Base-by-base conservation (phyloP, 2,888 invertebrate genomes). In the Callosobruchus maculatus region DNA sequence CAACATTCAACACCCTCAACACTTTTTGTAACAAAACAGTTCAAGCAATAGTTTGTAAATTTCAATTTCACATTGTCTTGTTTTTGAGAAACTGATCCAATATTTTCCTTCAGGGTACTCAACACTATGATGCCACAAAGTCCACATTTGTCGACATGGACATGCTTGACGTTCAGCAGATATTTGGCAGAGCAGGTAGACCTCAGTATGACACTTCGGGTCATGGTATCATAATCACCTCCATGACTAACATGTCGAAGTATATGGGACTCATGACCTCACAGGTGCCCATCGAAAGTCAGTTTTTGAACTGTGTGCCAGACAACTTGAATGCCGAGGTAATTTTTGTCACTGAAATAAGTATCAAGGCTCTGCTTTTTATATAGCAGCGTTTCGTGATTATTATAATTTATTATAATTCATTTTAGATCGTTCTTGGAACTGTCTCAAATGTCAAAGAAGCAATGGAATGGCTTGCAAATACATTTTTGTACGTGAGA, bases 281-380 rank as follows among this genome's bases (percentile, higher is more conserved):
- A 84, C 98, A 99, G 88, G 96, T 96, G 86, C 99, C 99, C 0
- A 99, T 99, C 77, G 99, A 99, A 87, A 98, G 98, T 83, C 97
- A 97, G 87, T 98, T 99, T 83, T 93, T 97, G 75, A 93, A 93
- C 82, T 93, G 95, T 80, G 88, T 99, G 73, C 94, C 95, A 1
- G 99, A 99, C 87, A 98, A 99, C 89, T 90, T 99, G 76, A 99
- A 99, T 88, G 99, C 99, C 30, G 99, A 99, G 90, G 95, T 96
- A 84, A 80, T 70, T 73, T 66, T 9, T 9, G 68, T 67, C 9
- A 67, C n/a, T 9, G 4, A 4, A 21, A 67, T n/a, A n/a, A n/a
- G n/a, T n/a, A n/a, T n/a, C n/a, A n/a, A n/a, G n/a, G n/a, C n/a
- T n/a, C n/a, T n/a, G n/a, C n/a, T n/a, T n/a, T n/a, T n/a, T n/a